Conservation (phyloP, 2,888 invertebrate genomes). For the Lasioglossum pauxillum region DNA sequence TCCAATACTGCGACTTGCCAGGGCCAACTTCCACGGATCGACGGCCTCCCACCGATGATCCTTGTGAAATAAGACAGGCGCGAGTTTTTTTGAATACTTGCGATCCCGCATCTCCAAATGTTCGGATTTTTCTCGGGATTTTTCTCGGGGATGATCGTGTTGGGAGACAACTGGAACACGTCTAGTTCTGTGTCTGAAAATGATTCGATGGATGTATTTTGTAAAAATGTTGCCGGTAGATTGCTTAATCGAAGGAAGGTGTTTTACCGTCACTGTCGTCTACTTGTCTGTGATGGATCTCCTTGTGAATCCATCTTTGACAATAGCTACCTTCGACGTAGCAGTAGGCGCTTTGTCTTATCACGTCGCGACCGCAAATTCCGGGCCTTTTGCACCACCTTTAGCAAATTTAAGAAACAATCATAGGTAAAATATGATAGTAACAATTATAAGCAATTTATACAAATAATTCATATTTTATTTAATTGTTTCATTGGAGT, state of each 20-base stretch:
- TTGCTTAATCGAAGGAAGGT: too few species aligned
- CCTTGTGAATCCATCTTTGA: slow-evolving; percentile 88
- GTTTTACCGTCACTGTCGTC: slow-evolving; percentile 78
- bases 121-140: slow-evolving; percentile 68
- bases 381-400: slow-evolving; percentile 91
- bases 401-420: slow-evolving; percentile 25
- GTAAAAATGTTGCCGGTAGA: neutral
- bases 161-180: slow-evolving; percentile 78
- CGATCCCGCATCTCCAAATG: slow-evolving; percentile 80
- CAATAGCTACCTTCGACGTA: slow-evolving; percentile 93
- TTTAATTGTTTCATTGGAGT: neutral
- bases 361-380: slow-evolving; percentile 91
- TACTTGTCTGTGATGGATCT: slow-evolving; percentile 78
- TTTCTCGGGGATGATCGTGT: slow-evolving; percentile 71
- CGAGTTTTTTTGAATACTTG: slow-evolving; percentile 72
- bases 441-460: neutral
- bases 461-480: neutral
- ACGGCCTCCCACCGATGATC: slow-evolving; percentile 94
- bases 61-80: slow-evolving; percentile 85
- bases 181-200: slow-evolving; percentile 74
- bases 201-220: neutral
- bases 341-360: slow-evolving; percentile 94
- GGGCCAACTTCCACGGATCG: slow-evolving; percentile 94
- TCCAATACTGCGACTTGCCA: slow-evolving; percentile 98
- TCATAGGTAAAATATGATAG: neutral